Evolutionary conservation across 2,113 vertebrate genomes (phyloP).

Genomic region (Cheilinus undulatus): DNA sequence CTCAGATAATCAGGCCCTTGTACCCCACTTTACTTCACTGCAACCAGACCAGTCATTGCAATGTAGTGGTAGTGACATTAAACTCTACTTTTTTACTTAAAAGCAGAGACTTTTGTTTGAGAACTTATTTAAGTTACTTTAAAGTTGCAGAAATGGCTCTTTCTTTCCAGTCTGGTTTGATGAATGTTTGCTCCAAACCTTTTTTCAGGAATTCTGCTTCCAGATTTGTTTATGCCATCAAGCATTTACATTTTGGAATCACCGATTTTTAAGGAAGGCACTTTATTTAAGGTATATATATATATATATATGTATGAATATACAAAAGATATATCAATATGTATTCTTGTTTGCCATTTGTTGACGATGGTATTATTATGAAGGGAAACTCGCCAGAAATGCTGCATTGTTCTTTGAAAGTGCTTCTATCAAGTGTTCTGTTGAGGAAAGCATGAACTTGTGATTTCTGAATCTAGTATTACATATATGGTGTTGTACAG

Average conservation of each 20-base stretch:
- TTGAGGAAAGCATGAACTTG: constrained; percentile 76
- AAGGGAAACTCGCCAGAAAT: constrained; percentile 70
- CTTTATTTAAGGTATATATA: constrained; percentile 79
- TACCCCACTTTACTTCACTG: too few species aligned
- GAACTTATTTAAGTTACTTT: neutral
- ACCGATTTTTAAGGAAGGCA: constrained; percentile 78
- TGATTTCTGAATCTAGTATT: constrained; percentile 78
- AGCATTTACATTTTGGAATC: constrained; percentile 64
- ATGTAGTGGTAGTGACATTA: too few species aligned
- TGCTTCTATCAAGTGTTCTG: constrained; percentile 64
- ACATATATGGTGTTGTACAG: constrained; percentile 85
- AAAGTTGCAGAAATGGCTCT: constrained; percentile 18
- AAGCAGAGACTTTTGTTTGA: neutral
- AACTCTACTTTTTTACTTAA: neutral
- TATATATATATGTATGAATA: constrained; percentile 39
- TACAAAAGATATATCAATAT: constrained; percentile 60
- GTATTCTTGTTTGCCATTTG: constrained; percentile 61
- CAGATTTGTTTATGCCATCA: constrained; percentile 53
- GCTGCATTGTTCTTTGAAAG: constrained; percentile 69
- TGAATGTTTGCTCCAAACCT: constrained; percentile 62
- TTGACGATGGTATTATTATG: constrained; percentile 64
- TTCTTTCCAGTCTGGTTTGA: constrained; percentile 54
- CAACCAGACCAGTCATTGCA: too few species aligned
- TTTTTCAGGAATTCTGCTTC: constrained; percentile 76
- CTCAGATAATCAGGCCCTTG: too few species aligned